phyloP scores from a whole-genome alignment of 2,113 vertebrate genomes.

The Centropristis striata region DNA sequence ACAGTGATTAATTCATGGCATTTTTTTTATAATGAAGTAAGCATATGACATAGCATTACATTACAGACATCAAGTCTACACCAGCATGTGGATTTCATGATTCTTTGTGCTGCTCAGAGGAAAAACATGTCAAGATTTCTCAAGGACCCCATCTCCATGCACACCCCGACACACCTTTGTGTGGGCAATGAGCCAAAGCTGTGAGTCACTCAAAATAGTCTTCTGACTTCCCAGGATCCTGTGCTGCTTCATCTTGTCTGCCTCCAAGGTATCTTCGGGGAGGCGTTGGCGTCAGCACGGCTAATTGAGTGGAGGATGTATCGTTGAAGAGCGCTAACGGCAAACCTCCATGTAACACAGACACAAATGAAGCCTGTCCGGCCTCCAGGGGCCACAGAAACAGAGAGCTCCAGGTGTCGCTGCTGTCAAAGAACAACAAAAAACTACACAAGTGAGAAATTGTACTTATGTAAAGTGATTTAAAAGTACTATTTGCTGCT shows the following conservation, averaged over 20 bases:
- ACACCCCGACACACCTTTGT: neutral
- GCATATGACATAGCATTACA: neutral
- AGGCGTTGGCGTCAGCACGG: slow-evolving; percentile 12
- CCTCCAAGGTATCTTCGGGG: slow-evolving; percentile 40
- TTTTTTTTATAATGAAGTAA: neutral
- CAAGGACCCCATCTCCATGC: slow-evolving; percentile 29
- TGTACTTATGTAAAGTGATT: neutral
- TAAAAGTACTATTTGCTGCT: neutral
- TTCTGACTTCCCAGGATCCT: slow-evolving; percentile 21
- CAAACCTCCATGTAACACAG: slow-evolving; percentile 8
- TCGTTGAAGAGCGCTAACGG: slow-evolving; percentile 21
- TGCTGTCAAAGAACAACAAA: neutral
- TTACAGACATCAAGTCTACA: neutral
- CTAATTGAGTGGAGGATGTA: slow-evolving; percentile 56
- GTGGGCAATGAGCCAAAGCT: slow-evolving; percentile 50
- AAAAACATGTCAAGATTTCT: slow-evolving; percentile 25
- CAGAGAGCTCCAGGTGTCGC: neutral
- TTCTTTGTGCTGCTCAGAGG: neutral
- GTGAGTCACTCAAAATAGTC: slow-evolving; percentile 52
- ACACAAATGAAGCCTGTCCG: slow-evolving; percentile 23
- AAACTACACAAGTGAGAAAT: neutral
- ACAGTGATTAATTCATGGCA: neutral
- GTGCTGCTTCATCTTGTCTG: slow-evolving; percentile 37
- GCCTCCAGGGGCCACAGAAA: neutral
- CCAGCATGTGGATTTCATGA: neutral